phyloP scores from a whole-genome alignment of 2,113 vertebrate species.

The Ancistrus triradiatus region DNA sequence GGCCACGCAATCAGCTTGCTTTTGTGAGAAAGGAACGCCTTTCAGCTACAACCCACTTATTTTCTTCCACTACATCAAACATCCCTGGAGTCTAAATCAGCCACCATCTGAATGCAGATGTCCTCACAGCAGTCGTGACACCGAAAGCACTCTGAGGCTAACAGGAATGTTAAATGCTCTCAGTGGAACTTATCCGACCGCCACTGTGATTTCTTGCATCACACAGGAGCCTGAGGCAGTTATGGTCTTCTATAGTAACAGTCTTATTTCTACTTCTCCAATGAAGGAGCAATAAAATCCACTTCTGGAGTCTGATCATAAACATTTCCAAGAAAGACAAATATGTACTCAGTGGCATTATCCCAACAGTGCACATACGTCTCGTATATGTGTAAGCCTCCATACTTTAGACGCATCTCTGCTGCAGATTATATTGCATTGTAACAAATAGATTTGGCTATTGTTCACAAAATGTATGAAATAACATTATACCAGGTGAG shows the following conservation, averaged over 20 bases:
- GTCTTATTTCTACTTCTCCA: neutral
- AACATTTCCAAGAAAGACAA: neutral
- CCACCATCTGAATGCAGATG: neutral
- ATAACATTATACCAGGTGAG: too few relatives aligned
- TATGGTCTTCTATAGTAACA: neutral
- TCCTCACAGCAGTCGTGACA: neutral
- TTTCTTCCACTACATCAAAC: neutral
- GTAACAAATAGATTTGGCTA: too few relatives aligned
- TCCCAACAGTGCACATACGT: too few relatives aligned
- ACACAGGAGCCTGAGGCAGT: neutral
- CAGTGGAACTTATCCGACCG: neutral
- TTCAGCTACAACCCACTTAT: neutral
- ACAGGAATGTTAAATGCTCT: neutral
- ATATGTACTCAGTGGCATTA: too few relatives aligned
- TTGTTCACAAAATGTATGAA: too few relatives aligned
- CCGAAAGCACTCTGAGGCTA: neutral
- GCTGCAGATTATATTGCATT: too few relatives aligned
- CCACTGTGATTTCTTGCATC: neutral
- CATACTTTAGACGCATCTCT: too few relatives aligned
- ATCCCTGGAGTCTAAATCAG: too few relatives aligned
- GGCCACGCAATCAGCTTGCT: neutral
- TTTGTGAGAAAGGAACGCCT: neutral
- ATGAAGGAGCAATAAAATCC: neutral
- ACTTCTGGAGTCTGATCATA: neutral
- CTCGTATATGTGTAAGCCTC: too few relatives aligned